Evolutionary conservation across 2,113 vertebrate genomes (phyloP).

Genomic region (Choloepus hoffmanni): DNA sequence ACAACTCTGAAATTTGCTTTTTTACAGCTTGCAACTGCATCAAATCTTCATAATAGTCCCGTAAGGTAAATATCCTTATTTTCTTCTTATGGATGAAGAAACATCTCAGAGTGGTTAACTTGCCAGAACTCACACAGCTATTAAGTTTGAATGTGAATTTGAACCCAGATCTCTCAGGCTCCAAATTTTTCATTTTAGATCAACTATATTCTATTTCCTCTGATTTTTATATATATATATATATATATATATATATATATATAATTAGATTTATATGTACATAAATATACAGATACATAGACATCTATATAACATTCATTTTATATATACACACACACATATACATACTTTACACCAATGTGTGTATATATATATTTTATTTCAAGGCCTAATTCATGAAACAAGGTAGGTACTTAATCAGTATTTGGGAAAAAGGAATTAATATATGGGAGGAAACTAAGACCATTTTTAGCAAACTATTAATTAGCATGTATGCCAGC

Average conservation of each 20-base stretch:
- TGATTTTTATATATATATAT: not conserved
- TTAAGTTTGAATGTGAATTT: not conserved
- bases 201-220: not conserved
- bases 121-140: not conserved
- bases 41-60: not conserved
- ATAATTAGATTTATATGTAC: not conserved
- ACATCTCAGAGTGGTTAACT: not conserved
- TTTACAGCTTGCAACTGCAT: not conserved
- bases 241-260: not conserved
- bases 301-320: not conserved
- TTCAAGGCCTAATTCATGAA: not conserved
- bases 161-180: not conserved
- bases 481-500: not conserved
- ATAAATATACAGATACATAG: not conserved
- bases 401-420: not conserved
- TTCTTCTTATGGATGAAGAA: slow-evolving; percentile 13
- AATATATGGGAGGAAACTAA: not conserved
- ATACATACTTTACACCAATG: not conserved
- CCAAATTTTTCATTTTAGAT: slow-evolving; percentile 1
- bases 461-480: not conserved
- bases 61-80: not conserved
- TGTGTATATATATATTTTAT: not conserved
- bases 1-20: not conserved
- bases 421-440: not conserved
- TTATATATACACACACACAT: not conserved